Evolutionary conservation across 2,113 vertebrate genomes (phyloP), one percentile per base, ranked within the genome.

Genomic region (Spizaetus ornatus): DNA sequence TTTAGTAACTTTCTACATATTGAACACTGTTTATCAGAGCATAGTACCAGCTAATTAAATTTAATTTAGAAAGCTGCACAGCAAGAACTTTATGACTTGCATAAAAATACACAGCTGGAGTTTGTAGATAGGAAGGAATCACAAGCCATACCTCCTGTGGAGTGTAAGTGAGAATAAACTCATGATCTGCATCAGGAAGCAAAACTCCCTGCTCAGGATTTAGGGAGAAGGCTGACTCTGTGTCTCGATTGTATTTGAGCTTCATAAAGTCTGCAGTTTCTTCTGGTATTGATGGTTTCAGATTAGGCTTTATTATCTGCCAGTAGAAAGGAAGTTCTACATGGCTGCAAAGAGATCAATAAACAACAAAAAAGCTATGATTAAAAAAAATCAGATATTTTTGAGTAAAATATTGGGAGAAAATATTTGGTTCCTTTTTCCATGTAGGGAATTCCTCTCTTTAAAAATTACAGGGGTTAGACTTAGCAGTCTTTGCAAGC

Each of bases 251-350:
- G 78, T 94, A 96, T 66, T 98, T 96, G 74, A 98, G 87, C n/a
- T 97, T 84, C 11, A 79, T 84, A 3, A 83, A 42, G 40, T 97
- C 94, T 22, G 63, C 92, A 32, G 29, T 55, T 90, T 98, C 97
- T 85, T 96, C 98, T 3, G 98, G 97, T 82, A 97, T 91, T 16
- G 98, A 77, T 16, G 96, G 88, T 79, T 95, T 95, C 94, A 99
- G 80, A 93, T 99, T 98, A 92, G 99, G 99, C 78, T 98, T 98
- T 97, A 98, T 94, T 90, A 98, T 97, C 98, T 98, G 98, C 99
- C 99, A 99, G 92, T 98, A 98, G 97, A 99, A 99, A 27, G 98
- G 97, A 96, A 99, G 98, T 85, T 99, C 98, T 97, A 99, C n/a
- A 1, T 98, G 98, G 62, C 99, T 99, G 96, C 34, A 94, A 92